These are phyloP conservation scores for Lucifuga dentata DNA, from an alignment of 2,113 vertebrate genomes.

Conservation along the genomic window DNA sequence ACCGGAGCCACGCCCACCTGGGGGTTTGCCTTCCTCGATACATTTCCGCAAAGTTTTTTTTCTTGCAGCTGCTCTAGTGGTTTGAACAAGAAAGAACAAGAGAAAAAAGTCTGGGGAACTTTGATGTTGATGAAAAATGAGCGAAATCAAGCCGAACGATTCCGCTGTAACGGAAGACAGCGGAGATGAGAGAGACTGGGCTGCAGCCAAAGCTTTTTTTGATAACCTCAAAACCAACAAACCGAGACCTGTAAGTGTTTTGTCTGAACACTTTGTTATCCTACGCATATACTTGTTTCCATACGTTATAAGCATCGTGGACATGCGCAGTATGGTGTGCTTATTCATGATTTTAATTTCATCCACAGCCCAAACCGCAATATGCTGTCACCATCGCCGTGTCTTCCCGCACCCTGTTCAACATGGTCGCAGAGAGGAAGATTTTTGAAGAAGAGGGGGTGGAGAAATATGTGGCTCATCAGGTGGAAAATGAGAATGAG, in stretches of 20 bases:
- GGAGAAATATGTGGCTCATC: conserved; percentile 90
- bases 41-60: conserved; percentile 66
- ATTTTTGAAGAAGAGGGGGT: conserved; percentile 89
- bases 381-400: conserved; percentile 92
- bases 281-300: rapidly evolving
- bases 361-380: conserved; percentile 88
- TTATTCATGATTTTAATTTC: too few relatives aligned
- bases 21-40: too few relatives aligned
- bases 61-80: background rate
- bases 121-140: conserved; percentile 60
- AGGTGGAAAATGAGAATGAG: conserved; percentile 87
- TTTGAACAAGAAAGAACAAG: too few relatives aligned
- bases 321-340: too few relatives aligned
- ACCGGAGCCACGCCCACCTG: conserved; percentile 26
- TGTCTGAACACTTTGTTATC: background rate
- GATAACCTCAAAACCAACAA: conserved; percentile 82
- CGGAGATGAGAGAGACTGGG: conserved; percentile 80
- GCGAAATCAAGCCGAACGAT: conserved; percentile 56
- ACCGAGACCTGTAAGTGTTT: conserved; percentile 85
- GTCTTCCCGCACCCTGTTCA: conserved; percentile 92
- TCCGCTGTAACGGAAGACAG: background rate
- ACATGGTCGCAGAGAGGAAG: conserved; percentile 88
- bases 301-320: too few relatives aligned
- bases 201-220: conserved; percentile 83
- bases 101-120: too few relatives aligned